These are phyloP conservation scores for Calameuta filiformis DNA, from an alignment of 2,888 invertebrate species.

Conservation along the genomic window DNA sequence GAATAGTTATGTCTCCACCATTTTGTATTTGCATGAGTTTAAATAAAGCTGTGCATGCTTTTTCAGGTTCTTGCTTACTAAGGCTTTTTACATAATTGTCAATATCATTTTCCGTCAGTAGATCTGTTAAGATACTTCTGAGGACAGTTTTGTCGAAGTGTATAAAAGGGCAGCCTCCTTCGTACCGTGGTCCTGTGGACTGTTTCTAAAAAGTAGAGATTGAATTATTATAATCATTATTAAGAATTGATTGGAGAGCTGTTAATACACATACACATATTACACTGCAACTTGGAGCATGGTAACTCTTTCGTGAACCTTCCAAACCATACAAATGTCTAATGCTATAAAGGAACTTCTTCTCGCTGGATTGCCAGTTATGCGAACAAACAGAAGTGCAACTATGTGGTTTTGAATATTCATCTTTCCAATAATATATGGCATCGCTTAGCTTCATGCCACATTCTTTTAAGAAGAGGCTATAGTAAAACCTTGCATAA, in stretches of 20 bases:
- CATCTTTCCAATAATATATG: slow-evolving; percentile 73
- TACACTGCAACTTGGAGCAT: slow-evolving; percentile 70
- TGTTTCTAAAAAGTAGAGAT: slow-evolving; percentile 42
- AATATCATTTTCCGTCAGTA: slow-evolving; percentile 36
- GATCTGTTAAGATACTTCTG: slow-evolving; percentile 56
- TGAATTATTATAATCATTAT: not conserved
- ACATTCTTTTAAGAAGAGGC: slow-evolving; percentile 78
- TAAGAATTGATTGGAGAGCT: not conserved
- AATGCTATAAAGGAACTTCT: slow-evolving; percentile 75
- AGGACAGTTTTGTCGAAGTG: slow-evolving; percentile 69
- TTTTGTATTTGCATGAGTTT: slow-evolving; percentile 36
- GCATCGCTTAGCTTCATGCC: slow-evolving; percentile 76
- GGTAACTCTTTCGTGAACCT: slow-evolving; percentile 74
- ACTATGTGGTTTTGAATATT: slow-evolving; percentile 69
- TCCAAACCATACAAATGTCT: slow-evolving; percentile 80
- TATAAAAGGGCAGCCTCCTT: slow-evolving; percentile 75
- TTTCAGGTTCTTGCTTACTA: slow-evolving; percentile 40
- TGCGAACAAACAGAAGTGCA: slow-evolving; percentile 71
- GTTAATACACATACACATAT: slow-evolving; percentile 70
- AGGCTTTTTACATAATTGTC: slow-evolving; percentile 35
- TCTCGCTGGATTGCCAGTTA: slow-evolving; percentile 73
- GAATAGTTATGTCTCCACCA: slow-evolving; percentile 35
- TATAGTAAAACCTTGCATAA: slow-evolving; percentile 74
- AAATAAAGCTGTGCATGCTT: slow-evolving; percentile 47
- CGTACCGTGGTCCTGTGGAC: slow-evolving; percentile 64